Percentiles rank a stretch among this genome's conserved stretches.
Conservation (phyloP, 1,140 invertebrate species). For the Gonioctena quinquepunctata region DNA sequence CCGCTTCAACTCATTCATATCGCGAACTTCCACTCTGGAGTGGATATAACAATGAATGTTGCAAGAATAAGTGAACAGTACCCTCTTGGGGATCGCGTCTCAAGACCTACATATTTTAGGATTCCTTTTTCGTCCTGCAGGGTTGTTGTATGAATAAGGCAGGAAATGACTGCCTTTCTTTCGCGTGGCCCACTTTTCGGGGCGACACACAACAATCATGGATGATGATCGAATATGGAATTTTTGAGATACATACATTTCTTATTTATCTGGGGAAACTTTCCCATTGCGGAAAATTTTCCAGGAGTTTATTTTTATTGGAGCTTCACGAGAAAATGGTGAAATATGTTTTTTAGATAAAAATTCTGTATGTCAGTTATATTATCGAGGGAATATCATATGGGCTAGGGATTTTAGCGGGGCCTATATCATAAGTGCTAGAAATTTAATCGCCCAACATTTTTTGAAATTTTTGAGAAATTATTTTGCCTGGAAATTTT, state of each 20-base stretch:
- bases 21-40: not conserved
- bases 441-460: too few species aligned
- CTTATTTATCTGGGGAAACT: not conserved
- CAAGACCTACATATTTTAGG: not conserved
- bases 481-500: too few species aligned
- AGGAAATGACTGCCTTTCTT: not conserved
- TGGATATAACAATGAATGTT: not conserved
- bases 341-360: too few species aligned
- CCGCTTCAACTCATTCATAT: not conserved
- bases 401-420: too few species aligned
- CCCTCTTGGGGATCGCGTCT: not conserved
- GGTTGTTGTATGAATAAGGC: not conserved
- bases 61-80: not conserved
- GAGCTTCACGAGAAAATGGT: too few species aligned
- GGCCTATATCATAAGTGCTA: too few species aligned
- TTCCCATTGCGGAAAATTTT: too few species aligned
- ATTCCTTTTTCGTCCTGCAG: not conserved
- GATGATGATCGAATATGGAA: not conserved
- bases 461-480: too few species aligned
- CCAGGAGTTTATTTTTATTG: too few species aligned
- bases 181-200: not conserved
- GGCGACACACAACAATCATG: not conserved
- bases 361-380: too few species aligned
- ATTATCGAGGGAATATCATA: too few species aligned
- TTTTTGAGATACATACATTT: not conserved